Percentiles rank a stretch among this genome's conserved stretches.
phyloP scores from a whole-genome alignment of 2,113 vertebrate genomes.

The Mus pahari region DNA sequence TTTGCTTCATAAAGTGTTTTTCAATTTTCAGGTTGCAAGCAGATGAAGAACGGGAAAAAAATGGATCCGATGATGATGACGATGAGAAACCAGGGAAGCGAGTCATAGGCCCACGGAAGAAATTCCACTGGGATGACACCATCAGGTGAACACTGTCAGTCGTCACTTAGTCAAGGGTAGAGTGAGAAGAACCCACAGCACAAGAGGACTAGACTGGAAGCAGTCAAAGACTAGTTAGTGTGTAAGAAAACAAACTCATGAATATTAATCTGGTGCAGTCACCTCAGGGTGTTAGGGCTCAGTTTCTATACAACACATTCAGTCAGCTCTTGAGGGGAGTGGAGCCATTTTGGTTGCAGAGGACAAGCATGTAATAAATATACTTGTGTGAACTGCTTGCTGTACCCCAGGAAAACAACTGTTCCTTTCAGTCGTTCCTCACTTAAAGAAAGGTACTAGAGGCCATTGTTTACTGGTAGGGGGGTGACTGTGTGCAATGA shows the following conservation, averaged over 20 bases:
- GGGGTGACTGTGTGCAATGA: not conserved
- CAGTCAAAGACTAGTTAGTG: not conserved
- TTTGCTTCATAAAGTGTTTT: constrained; percentile 45
- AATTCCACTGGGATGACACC: constrained; percentile 98
- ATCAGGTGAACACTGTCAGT: constrained; percentile 89
- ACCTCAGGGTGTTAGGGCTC: not conserved
- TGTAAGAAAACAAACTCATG: constrained; percentile 42
- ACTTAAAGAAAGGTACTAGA: constrained; percentile 18
- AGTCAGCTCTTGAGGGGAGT: constrained; percentile 6
- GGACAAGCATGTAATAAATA: not conserved
- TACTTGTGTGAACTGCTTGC: not conserved
- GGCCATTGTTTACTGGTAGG: constrained; percentile 2
- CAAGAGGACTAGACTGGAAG: not conserved
- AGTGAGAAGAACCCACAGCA: not conserved
- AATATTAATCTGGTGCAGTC: not conserved
- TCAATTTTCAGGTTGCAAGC: constrained; percentile 90
- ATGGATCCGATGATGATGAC: constrained; percentile 97
- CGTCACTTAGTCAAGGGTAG: not conserved
- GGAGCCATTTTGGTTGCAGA: constrained; percentile 17
- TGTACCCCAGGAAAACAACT: not conserved
- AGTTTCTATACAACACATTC: constrained; percentile 45
- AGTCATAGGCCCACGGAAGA: constrained; percentile 97
- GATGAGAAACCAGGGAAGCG: constrained; percentile 98
- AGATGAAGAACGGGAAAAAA: constrained; percentile 95
- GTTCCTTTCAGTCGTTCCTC: not conserved